These are phyloP conservation scores for Alsophila aescularia DNA, from an alignment of 2,888 invertebrate genomes.

Conservation along the genomic window DNA sequence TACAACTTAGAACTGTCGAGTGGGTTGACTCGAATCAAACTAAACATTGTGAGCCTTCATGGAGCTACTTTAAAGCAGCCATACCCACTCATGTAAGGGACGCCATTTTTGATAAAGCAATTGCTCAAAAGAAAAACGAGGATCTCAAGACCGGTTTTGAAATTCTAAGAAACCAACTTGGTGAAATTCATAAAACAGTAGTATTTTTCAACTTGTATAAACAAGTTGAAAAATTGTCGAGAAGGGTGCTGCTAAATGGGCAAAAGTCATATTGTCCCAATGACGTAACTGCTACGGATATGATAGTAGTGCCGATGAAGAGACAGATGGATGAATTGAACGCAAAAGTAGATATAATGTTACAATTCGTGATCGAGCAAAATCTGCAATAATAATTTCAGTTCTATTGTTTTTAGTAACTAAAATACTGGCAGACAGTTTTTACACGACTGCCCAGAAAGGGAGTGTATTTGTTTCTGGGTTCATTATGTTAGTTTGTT, in stretches of 20 bases:
- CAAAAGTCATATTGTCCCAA: not conserved
- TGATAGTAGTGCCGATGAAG: slow-evolving; percentile 13
- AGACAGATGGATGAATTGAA: slow-evolving; percentile 6
- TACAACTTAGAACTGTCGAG: slow-evolving; percentile 30
- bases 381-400: not conserved
- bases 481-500: not conserved
- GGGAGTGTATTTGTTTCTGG: too few relatives aligned
- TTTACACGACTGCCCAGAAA: too few relatives aligned
- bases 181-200: slow-evolving; percentile 38
- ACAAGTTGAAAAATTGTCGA: not conserved
- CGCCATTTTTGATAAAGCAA: slow-evolving; percentile 67
- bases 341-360: slow-evolving; percentile 4
- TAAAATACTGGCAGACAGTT: not conserved
- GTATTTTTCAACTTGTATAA: too few relatives aligned
- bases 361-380: not conserved
- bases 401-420: too few relatives aligned
- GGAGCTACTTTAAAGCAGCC: slow-evolving; percentile 44
- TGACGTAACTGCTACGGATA: slow-evolving; percentile 10
- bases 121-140: slow-evolving; percentile 56
- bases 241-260: not conserved
- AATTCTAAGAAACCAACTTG: slow-evolving; percentile 46
- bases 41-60: slow-evolving; percentile 33
- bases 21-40: slow-evolving; percentile 23
- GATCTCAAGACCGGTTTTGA: slow-evolving; percentile 58
- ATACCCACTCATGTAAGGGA: slow-evolving; percentile 63